Percentiles rank a stretch among this genome's conserved stretches.
These are phyloP conservation scores for Danio choprae DNA, from an alignment of 2,797 vertebrate genomes.

Conservation along the genomic window DNA sequence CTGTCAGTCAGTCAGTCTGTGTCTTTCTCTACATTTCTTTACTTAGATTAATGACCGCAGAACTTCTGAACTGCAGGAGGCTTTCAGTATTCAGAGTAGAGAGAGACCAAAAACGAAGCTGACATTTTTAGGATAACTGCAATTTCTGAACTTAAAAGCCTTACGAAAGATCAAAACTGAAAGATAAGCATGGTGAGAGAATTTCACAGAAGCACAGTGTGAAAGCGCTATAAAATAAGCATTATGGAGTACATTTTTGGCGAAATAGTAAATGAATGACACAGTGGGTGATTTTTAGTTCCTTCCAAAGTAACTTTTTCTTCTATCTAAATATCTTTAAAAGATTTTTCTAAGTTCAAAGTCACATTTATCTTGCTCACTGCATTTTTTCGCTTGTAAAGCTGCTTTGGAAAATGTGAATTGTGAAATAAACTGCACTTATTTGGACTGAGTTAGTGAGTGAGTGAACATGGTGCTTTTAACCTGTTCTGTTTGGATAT, in stretches of 20 bases:
- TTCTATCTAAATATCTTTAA: background rate
- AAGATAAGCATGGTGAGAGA: background rate
- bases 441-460: conserved; percentile 1
- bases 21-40: conserved; percentile 14
- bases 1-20: background rate
- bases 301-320: background rate
- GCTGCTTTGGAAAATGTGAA: conserved; percentile 9
- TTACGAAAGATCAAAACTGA: conserved; percentile 7
- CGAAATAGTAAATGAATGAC: conserved; percentile 2
- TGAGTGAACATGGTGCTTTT: background rate
- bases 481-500: conserved; percentile 19
- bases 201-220: background rate
- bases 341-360: background rate
- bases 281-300: background rate
- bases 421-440: conserved; percentile 7
- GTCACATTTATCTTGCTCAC: background rate
- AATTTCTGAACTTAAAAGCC: conserved; percentile 18
- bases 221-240: background rate
- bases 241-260: background rate
- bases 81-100: conserved; percentile 30
- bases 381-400: background rate
- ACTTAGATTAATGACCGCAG: conserved; percentile 33
- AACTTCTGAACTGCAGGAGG: conserved; percentile 38
- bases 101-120: background rate
- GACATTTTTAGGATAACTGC: conserved; percentile 7